phyloP scores from a whole-genome alignment of 35 echinoderm and acorn worm genomes.

The Ophioderma brevispina region DNA sequence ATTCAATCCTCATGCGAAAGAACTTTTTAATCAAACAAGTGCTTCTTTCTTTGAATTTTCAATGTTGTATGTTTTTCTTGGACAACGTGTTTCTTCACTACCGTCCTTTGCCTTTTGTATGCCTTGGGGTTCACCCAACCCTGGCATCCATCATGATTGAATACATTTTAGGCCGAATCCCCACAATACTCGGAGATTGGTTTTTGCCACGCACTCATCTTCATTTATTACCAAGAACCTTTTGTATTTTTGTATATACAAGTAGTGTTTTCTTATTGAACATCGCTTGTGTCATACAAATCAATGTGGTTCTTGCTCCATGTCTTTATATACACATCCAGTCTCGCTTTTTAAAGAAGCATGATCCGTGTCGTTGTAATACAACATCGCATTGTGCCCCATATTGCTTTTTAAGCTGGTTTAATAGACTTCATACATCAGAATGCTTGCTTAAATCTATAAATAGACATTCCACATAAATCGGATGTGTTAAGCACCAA shows the following conservation, averaged over 20 bases:
- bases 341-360: slow-evolving; percentile 33
- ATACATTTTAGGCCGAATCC: slow-evolving; percentile 41
- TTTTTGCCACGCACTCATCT: slow-evolving; percentile 13
- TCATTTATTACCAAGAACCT: slow-evolving; percentile 54
- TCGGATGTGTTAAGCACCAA: slow-evolving; percentile 9
- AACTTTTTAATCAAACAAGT: background rate
- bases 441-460: slow-evolving; percentile 7
- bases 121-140: too few species aligned
- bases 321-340: slow-evolving; percentile 38
- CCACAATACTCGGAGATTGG: background rate
- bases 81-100: slow-evolving; percentile 20
- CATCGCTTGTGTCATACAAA: slow-evolving; percentile 34
- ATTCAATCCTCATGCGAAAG: slow-evolving; percentile 29
- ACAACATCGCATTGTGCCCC: background rate
- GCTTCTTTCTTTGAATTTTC: background rate
- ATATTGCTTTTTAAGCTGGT: slow-evolving; percentile 1
- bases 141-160: background rate
- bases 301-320: background rate
- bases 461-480: slow-evolving; percentile 6
- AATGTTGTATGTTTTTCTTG: slow-evolving; percentile 14
- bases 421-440: background rate
- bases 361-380: slow-evolving; percentile 41
- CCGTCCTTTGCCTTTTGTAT: slow-evolving; percentile 24
- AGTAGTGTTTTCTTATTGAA: background rate
- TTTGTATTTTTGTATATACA: slow-evolving; percentile 6